Conservation (phyloP, 2,888 invertebrate genomes). For the Pachycephus smyrnensis region DNA sequence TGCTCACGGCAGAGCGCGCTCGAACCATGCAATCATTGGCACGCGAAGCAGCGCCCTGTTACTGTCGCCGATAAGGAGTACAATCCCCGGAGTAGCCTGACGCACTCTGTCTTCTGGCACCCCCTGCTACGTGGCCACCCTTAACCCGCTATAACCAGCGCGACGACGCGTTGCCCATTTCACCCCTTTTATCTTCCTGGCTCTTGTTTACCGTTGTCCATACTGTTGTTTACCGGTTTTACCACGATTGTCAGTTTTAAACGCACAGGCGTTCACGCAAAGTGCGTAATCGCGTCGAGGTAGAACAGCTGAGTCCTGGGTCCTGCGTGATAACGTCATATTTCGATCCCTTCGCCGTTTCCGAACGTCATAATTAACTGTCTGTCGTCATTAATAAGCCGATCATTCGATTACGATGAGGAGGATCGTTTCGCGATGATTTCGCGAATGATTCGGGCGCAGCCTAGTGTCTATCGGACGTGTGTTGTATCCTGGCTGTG, state of each 20-base stretch:
- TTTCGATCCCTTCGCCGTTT: background rate
- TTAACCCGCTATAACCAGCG: background rate
- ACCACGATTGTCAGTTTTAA: no score
- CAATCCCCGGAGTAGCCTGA: conserved; percentile 25
- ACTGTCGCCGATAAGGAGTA: conserved; percentile 46
- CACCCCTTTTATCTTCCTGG: no score
- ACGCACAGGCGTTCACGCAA: no score
- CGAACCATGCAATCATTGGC: conserved; percentile 54
- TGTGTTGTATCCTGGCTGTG: background rate
- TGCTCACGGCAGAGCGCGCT: conserved; percentile 47
- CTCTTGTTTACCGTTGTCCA: no score
- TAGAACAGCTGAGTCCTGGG: background rate
- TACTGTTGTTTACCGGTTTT: no score
- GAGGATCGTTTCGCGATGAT: background rate
- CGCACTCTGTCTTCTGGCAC: background rate
- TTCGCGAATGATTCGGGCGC: background rate
- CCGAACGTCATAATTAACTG: background rate
- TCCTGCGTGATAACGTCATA: background rate
- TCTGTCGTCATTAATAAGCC: background rate
- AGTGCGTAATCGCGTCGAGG: background rate
- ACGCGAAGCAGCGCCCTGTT: conserved; percentile 52
- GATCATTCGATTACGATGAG: background rate
- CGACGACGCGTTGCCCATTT: background rate
- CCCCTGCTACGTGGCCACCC: background rate
- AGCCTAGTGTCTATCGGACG: background rate